Percentiles rank a stretch among this genome's conserved stretches.
These are phyloP conservation scores for Nysson spinosus DNA, from an alignment of 2,888 invertebrate genomes.

Conservation along the genomic window DNA sequence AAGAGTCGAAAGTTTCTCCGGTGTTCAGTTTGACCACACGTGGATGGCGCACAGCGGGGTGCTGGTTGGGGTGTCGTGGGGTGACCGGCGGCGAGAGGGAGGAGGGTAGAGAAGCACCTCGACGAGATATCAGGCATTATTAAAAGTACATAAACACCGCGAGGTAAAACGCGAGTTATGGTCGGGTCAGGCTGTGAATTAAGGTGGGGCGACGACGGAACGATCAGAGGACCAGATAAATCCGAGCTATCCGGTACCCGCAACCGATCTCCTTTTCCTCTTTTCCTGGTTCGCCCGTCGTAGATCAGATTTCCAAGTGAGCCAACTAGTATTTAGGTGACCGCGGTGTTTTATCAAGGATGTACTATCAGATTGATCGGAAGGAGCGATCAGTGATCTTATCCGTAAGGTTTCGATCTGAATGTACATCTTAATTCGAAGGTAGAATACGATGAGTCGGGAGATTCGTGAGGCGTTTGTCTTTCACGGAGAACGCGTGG, in stretches of 20 bases:
- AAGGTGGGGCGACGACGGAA: constrained; percentile 69
- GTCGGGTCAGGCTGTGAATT: constrained; percentile 71
- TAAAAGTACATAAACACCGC: constrained; percentile 76
- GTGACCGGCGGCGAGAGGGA: constrained; percentile 39
- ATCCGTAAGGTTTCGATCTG: too few relatives aligned
- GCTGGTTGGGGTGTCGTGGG: constrained; percentile 32
- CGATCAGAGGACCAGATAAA: constrained; percentile 65
- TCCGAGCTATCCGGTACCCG: constrained; percentile 46
- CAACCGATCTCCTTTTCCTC: constrained; percentile 14
- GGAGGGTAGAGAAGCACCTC: constrained; percentile 46
- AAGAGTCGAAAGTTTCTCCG: constrained; percentile 56
- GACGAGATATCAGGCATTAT: constrained; percentile 75
- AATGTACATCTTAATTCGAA: too few relatives aligned
- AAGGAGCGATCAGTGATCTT: too few relatives aligned
- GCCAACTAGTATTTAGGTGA: too few relatives aligned
- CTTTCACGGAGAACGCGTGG: not conserved
- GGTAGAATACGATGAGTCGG: constrained; percentile 30
- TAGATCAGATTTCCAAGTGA: too few relatives aligned
- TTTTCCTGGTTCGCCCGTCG: not conserved
- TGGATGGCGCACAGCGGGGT: constrained; percentile 61
- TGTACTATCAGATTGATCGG: too few relatives aligned
- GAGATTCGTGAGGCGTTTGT: constrained; percentile 2
- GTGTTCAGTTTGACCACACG: constrained; percentile 62
- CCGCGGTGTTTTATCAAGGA: too few relatives aligned
- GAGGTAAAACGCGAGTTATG: constrained; percentile 73